Evolutionary conservation across 2,113 vertebrate species (phyloP).

Genomic region (Ammodramus savannarum): DNA sequence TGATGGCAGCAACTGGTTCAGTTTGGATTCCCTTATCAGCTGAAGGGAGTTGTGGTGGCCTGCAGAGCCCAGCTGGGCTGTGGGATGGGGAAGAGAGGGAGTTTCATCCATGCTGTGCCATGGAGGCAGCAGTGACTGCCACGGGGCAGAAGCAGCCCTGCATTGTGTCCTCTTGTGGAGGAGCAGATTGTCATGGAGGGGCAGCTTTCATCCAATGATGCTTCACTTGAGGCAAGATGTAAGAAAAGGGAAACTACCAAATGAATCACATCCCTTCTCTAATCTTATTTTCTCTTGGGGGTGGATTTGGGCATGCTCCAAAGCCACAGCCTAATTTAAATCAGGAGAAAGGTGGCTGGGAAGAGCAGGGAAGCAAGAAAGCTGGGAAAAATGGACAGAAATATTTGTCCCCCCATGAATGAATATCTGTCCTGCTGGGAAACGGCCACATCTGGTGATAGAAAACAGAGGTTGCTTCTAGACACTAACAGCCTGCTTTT

Average conservation of each 20-base stretch:
- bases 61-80: neutral
- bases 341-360: constrained; percentile 53
- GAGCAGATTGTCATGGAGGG: neutral
- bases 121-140: neutral
- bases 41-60: neutral
- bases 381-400: constrained; percentile 17
- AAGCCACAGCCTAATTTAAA: constrained; percentile 61
- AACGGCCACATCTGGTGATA: neutral
- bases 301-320: constrained; percentile 49
- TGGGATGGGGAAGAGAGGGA: neutral
- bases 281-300: constrained; percentile 60
- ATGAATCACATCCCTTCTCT: constrained; percentile 66
- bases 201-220: neutral
- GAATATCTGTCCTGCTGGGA: constrained; percentile 11
- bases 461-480: constrained; percentile 46
- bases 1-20: neutral
- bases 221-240: neutral
- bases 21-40: neutral
- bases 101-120: neutral
- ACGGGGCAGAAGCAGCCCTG: neutral
- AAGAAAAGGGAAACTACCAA: constrained; percentile 35
- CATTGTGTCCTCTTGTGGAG: neutral
- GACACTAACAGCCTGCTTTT: constrained; percentile 17
- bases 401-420: constrained; percentile 35
- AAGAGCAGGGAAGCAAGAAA: neutral